Conservation (phyloP, 1,140 invertebrate genomes). For the Trypoxylus dichotomus region DNA sequence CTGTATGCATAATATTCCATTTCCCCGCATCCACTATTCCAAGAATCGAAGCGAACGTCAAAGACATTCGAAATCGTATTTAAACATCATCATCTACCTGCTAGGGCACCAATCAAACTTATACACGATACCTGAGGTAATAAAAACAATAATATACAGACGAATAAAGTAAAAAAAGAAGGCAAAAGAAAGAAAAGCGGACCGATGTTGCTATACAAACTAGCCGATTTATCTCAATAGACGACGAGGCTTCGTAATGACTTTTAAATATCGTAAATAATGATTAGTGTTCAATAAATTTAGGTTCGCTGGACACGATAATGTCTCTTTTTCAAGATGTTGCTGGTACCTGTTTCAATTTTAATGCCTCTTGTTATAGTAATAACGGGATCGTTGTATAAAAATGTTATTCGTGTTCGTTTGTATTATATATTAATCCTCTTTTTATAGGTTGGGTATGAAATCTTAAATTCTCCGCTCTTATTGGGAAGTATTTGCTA, state of each 20-base stretch:
- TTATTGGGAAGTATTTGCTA: no score
- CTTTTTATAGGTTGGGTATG: no score
- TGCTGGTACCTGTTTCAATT: background rate
- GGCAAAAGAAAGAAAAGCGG: no score
- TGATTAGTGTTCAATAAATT: background rate
- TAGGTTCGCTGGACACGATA: background rate
- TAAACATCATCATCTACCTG: background rate
- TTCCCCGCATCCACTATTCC: no score
- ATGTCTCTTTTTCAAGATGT: background rate
- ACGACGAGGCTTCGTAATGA: background rate
- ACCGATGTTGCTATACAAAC: background rate
- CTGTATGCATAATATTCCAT: no score
- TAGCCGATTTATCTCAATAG: background rate
- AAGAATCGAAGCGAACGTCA: background rate
- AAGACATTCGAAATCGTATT: background rate
- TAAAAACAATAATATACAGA: background rate
- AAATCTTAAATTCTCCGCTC: no score
- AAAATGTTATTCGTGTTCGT: background rate
- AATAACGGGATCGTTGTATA: background rate
- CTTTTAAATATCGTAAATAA: background rate
- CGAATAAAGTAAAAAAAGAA: background rate
- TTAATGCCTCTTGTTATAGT: background rate
- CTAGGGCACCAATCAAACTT: background rate
- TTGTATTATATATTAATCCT: background rate
- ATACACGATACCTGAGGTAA: background rate